Evolutionary conservation across 1,140 invertebrate genomes (phyloP).

Genomic region (Lordiphosa collinella): DNA sequence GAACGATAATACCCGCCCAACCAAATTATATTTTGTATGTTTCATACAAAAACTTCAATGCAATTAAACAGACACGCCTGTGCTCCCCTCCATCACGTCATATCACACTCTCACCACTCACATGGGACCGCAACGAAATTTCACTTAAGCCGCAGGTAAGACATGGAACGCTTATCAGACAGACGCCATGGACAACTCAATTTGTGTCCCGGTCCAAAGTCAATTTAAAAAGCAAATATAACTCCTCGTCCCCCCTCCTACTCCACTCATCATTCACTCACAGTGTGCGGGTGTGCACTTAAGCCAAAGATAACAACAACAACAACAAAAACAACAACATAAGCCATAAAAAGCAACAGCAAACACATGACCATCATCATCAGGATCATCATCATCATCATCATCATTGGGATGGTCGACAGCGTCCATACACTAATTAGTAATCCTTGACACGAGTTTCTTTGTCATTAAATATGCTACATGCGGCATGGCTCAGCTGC

Average conservation of each 20-base stretch:
- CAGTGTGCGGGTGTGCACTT: constrained; percentile 40
- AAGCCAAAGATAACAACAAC: constrained; percentile 43
- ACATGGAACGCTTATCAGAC: constrained; percentile 56
- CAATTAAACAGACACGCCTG: constrained; percentile 53
- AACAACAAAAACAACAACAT: constrained; percentile 5
- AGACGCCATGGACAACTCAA: constrained; percentile 52
- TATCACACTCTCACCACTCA: not conserved
- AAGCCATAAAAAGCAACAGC: constrained; percentile 11
- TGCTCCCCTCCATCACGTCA: not conserved
- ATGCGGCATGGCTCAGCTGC: constrained; percentile 37
- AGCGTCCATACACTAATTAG: constrained; percentile 76
- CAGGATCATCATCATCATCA: constrained; percentile 29
- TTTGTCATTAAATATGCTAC: constrained; percentile 71
- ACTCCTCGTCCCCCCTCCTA: not conserved
- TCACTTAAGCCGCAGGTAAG: constrained; percentile 73
- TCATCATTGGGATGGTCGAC: constrained; percentile 38
- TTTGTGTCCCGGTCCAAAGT: constrained; percentile 57
- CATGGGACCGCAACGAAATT: constrained; percentile 30
- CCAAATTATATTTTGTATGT: constrained; percentile 8
- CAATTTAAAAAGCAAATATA: constrained; percentile 73
- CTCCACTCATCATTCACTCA: not conserved
- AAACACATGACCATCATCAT: constrained; percentile 32
- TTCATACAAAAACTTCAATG: constrained; percentile 14
- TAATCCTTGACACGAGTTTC: constrained; percentile 75
- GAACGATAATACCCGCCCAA: constrained; percentile 1